Conservation (phyloP, 2,797 vertebrate genomes). For the Microctenopoma steveboyesi region DNA sequence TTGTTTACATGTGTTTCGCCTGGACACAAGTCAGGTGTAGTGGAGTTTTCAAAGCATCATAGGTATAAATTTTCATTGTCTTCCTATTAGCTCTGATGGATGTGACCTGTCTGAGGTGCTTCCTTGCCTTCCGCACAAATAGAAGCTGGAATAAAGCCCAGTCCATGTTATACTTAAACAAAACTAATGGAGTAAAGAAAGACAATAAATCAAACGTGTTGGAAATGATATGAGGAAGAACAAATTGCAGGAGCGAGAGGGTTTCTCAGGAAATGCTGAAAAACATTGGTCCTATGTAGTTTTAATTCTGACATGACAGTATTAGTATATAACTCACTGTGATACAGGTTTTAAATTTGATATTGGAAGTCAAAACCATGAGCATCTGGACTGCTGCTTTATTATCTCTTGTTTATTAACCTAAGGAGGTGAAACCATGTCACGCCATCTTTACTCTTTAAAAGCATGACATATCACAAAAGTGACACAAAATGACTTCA, state of each 20-base stretch:
- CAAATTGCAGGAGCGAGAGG: background rate
- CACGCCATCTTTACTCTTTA: background rate
- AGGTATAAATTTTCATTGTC: slow-evolving; percentile 18
- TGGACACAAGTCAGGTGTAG: background rate
- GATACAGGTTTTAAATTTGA: slow-evolving; percentile 1
- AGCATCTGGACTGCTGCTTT: background rate
- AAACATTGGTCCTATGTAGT: background rate
- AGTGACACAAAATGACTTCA: background rate
- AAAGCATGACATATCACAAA: background rate
- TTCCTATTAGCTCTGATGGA: slow-evolving; percentile 39
- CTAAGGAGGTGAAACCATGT: slow-evolving; percentile 1
- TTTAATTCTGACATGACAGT: background rate
- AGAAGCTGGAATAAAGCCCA: slow-evolving; percentile 10
- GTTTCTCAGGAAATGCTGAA: background rate
- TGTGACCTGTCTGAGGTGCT: slow-evolving; percentile 22
- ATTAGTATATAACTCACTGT: background rate
- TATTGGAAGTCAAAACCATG: background rate
- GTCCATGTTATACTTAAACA: slow-evolving; percentile 14
- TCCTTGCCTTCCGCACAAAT: slow-evolving; percentile 9
- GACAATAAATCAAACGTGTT: slow-evolving; percentile 18
- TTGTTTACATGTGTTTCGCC: slow-evolving; percentile 3
- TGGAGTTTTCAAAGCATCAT: background rate
- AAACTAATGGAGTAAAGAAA: slow-evolving; percentile 18
- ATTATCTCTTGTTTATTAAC: slow-evolving; percentile 37
- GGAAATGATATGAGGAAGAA: slow-evolving; percentile 10